Evolutionary conservation across 2,113 vertebrate genomes (phyloP).

Genomic region (Eolophus roseicapilla): DNA sequence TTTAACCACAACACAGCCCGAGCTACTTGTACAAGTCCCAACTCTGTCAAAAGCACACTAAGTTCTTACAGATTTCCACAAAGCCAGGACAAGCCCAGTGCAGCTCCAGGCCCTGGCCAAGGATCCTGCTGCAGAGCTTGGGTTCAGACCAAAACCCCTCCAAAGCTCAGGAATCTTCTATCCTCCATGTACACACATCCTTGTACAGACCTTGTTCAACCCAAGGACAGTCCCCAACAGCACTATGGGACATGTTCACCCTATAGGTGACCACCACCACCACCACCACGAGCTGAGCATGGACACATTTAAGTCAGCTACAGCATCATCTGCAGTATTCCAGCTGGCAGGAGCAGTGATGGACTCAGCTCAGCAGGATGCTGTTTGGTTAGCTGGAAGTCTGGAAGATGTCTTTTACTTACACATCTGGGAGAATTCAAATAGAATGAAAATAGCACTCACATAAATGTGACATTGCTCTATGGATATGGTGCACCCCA

Average conservation of each 20-base stretch:
- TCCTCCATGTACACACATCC: not conserved
- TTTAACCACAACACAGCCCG: not conserved
- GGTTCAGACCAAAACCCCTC: not conserved
- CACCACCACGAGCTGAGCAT: not conserved
- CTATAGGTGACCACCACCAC: not conserved
- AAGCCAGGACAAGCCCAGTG: not conserved
- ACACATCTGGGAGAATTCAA: not conserved
- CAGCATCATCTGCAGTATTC: not conserved
- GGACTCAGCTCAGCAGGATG: not conserved
- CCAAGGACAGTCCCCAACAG: not conserved
- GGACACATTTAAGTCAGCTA: not conserved
- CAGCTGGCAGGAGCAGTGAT: not conserved
- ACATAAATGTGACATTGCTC: not conserved
- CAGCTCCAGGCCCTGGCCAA: not conserved
- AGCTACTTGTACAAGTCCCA: not conserved
- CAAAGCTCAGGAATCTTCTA: not conserved
- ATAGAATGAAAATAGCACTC: not conserved
- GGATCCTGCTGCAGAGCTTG: not conserved
- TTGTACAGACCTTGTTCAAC: not conserved
- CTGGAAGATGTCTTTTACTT: not conserved
- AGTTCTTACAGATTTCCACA: not conserved
- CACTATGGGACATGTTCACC: accelerated
- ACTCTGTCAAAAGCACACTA: not conserved
- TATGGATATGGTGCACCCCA: not conserved
- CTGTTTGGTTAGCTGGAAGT: not conserved